These are phyloP conservation scores for Rhineura floridana DNA, from an alignment of 2,113 vertebrate species.

Conservation along the genomic window DNA sequence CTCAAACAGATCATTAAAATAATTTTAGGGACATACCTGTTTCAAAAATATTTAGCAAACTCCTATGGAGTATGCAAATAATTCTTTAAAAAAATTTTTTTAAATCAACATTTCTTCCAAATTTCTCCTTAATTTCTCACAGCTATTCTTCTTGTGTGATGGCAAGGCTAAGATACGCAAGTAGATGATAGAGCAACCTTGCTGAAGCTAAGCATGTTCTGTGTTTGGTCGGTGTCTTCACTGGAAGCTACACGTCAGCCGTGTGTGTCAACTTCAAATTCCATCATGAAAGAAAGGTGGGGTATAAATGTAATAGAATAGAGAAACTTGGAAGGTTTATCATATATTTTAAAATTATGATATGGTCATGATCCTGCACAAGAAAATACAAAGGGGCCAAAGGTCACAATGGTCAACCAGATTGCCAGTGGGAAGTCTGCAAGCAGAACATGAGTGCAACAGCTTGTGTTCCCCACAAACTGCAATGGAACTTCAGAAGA, in stretches of 20 bases:
- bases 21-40: no score
- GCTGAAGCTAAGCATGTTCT: not conserved
- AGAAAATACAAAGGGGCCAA: no score
- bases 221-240: not conserved
- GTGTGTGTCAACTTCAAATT: not conserved
- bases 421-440: no score
- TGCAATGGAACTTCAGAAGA: not conserved
- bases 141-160: not conserved
- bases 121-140: no score
- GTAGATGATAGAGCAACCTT: not conserved
- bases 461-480: no score
- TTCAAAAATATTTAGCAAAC: no score
- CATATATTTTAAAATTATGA: not conserved
- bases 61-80: no score
- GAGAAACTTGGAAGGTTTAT: not conserved
- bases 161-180: not conserved
- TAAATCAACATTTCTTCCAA: no score
- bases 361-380: not conserved
- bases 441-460: no score
- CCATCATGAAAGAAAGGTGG: not conserved
- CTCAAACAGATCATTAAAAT: no score
- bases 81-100: no score
- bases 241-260: not conserved
- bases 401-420: no score
- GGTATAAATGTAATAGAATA: not conserved